phyloP scores from a whole-genome alignment of 1,140 invertebrate genomes.

The Drosophila mauritiana region DNA sequence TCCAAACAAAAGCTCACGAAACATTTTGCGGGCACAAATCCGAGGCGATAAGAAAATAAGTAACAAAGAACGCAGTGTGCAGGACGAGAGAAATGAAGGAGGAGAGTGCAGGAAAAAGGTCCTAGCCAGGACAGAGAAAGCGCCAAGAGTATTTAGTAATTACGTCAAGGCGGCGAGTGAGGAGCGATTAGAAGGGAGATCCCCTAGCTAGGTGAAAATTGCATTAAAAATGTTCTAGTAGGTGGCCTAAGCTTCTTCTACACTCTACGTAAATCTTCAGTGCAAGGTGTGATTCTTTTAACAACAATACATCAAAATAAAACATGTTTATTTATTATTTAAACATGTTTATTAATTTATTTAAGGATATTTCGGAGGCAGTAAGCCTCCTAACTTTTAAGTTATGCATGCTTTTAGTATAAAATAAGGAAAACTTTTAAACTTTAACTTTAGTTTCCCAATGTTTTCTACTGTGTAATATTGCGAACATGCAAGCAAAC shows the following conservation, averaged over 20 bases:
- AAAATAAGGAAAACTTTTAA: no score
- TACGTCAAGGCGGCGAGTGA: slow-evolving; percentile 59
- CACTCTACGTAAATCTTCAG: background rate
- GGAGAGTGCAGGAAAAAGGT: slow-evolving; percentile 29
- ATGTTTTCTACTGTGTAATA: slow-evolving; percentile 19
- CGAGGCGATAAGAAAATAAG: slow-evolving; percentile 81
- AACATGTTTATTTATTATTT: no score
- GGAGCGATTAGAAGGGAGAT: slow-evolving; percentile 3
- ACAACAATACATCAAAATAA: no score
- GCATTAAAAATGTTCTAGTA: slow-evolving; percentile 60
- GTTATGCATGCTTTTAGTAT: no score
- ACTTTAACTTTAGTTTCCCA: background rate
- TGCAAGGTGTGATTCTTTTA: background rate
- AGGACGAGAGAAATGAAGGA: slow-evolving; percentile 16
- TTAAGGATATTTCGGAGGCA: no score
- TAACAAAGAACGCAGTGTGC: slow-evolving; percentile 35
- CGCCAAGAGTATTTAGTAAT: slow-evolving; percentile 80
- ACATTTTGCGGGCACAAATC: slow-evolving; percentile 80
- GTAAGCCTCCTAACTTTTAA: background rate
- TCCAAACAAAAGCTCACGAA: slow-evolving; percentile 78
- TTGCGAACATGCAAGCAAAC: slow-evolving; percentile 22
- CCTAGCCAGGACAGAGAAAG: slow-evolving; percentile 48
- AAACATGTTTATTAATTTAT: no score
- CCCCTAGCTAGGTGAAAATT: slow-evolving; percentile 64
- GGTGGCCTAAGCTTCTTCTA: background rate